Evolutionary conservation across 2,113 vertebrate species (phyloP), one percentile per base, ranked within the genome.

Genomic region (Chionomys nivalis): DNA sequence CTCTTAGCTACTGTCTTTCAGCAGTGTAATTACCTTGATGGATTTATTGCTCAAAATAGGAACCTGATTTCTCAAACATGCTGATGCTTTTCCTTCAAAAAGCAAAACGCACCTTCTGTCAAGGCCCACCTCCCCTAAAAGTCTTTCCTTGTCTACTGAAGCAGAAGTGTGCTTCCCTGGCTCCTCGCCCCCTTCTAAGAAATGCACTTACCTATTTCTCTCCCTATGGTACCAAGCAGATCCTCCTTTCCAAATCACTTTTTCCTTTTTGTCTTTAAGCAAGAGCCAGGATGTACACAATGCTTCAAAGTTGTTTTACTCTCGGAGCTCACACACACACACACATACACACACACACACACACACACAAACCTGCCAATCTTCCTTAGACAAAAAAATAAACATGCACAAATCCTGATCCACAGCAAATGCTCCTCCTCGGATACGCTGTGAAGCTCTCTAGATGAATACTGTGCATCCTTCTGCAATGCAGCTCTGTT

Each of bases 401-500:
- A 97, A 93, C 13, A 42, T 44, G 90, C 90, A 97, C 94, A 93
- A 94, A 97, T 96, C 96, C 96, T 87, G 81, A 89, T 90, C 86
- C 76, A 93, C 85, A 86, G 96, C 96, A 81, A 95, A 90, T 95
- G 86, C 28, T 94, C 87, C 76, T 94, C 96, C 87, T 73, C 70
- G 89, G 95, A 95, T 93, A 65, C 5, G 61, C 87, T 85, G 91
- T 72, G 76, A 92, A 91, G 66, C 44, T 87, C 61, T 89, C 89
- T 91, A 90, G 92, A 97, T 87, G 96, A 97, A 97, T 91, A 91
- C 94, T 94, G 95, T 97, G 93, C 94, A 94, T 91, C 97, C 77
- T 97, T 96, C 96, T 97, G 97, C 97, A 98, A 95, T 97, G 97
- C 96, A 97, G 97, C 92, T 97, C 96, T 97, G 89, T 95, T 96